Evolutionary conservation across 2,888 invertebrate species (phyloP).

Genomic region (Brassicogethes aeneus): DNA sequence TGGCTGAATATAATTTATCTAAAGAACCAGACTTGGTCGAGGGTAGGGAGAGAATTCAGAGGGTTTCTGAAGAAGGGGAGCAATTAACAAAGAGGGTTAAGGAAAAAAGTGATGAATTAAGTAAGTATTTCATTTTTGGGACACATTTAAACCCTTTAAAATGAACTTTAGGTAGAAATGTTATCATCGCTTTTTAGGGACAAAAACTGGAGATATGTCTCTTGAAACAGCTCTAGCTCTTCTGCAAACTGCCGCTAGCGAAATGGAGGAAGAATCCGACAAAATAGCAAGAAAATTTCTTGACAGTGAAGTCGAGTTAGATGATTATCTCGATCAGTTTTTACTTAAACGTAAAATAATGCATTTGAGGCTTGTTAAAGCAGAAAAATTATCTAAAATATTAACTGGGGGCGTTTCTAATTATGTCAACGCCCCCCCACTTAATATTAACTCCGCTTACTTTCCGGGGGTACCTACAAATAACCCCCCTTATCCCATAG

Average conservation of each 20-base stretch:
- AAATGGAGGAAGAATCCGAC: slow-evolving; percentile 91
- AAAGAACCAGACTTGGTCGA: slow-evolving; percentile 77
- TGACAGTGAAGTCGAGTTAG: slow-evolving; percentile 60
- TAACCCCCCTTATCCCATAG: slow-evolving; percentile 18
- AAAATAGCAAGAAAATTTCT: slow-evolving; percentile 71
- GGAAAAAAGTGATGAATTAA: slow-evolving; percentile 66
- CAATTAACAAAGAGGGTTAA: slow-evolving; percentile 60
- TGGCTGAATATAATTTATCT: slow-evolving; percentile 85
- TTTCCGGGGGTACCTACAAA: slow-evolving; percentile 38
- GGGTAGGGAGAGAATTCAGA: slow-evolving; percentile 60
- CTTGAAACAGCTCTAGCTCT: slow-evolving; percentile 82
- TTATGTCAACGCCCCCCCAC: slow-evolving; percentile 37
- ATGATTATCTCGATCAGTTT: slow-evolving; percentile 81
- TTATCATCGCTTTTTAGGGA: slow-evolving; percentile 46
- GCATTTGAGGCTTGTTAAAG: slow-evolving; percentile 80
- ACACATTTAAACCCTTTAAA: not conserved
- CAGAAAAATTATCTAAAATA: slow-evolving; percentile 84
- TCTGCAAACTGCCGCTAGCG: slow-evolving; percentile 83
- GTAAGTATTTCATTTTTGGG: slow-evolving; percentile 44
- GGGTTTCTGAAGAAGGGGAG: slow-evolving; percentile 60
- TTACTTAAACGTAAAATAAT: slow-evolving; percentile 63
- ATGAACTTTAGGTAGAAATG: slow-evolving; percentile 2
- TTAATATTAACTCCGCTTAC: slow-evolving; percentile 38
- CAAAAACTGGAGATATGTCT: slow-evolving; percentile 66
- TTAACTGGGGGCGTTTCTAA: slow-evolving; percentile 40